Base-by-base conservation (phyloP, 2,888 invertebrate genomes). In the Netelia virgata region DNA sequence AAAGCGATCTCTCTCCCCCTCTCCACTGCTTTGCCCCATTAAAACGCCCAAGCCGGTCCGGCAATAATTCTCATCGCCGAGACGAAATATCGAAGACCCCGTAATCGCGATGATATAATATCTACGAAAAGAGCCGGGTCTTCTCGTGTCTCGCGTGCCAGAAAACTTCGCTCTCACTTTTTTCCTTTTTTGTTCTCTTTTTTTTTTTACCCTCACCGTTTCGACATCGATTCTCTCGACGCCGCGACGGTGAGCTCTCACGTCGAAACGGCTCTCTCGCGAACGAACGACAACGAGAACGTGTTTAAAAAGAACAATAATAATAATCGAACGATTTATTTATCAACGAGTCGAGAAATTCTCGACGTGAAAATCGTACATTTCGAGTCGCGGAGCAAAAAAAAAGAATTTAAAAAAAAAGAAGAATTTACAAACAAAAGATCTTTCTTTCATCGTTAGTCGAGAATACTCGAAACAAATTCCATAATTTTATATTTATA, bases 91-190 rank as follows among this genome's bases (percentile, higher is more conserved):
- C n/a, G 43, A 53, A 43, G 23, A 43, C 20, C 66, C 73, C 69
- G 68, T 77, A 75, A 79, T 70, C 70, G 70, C 85, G 79, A 76
- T 82, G 74, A 83, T 79, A 85, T 82, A 85, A 82, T 81, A 47
- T 23, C 36, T 20, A 36, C 72, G 20, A 78, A 73, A 72, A 28
- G 55, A 23, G 69, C n/a, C 63, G n/a, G 81, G 69, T 23, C 59
- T 63, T 59, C 66, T 61, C 47, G 59, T 9, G 11, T 64, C 36
- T 66, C 68, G 36, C 36, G 47, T 41, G 41, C 47, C 28, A 11
- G 53, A 20, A 66, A 36, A 64, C 55, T n/a, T n/a, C 10, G 69
- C 84, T 79, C 75, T 85, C 79, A 80, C 82, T 85, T 83, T 85
- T 77, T 70, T 78, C 11, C 28, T 55, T 20, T 8, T 64, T 41